Evolutionary conservation across 2,113 vertebrate genomes (phyloP).

Genomic region (Oryzias woworae): DNA sequence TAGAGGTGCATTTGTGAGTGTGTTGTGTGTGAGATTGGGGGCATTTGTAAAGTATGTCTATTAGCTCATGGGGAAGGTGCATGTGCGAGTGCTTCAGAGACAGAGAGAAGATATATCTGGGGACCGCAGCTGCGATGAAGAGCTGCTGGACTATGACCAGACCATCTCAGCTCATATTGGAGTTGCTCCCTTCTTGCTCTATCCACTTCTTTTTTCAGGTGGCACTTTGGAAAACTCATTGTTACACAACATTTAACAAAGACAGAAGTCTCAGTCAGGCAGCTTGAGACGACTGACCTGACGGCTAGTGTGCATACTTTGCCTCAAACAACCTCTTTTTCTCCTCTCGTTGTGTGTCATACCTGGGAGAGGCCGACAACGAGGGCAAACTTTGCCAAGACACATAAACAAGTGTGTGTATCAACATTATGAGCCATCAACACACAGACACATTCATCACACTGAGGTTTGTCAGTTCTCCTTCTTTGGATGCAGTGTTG

Average conservation of each 20-base stretch:
- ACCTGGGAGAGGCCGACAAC: constrained; percentile 40
- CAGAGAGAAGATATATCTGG: constrained; percentile 65
- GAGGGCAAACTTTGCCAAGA: constrained; percentile 28
- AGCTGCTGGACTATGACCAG: constrained; percentile 74
- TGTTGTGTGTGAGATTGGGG: constrained; percentile 39
- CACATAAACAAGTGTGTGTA: constrained; percentile 42
- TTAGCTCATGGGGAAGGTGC: constrained; percentile 59
- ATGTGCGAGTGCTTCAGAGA: constrained; percentile 51
- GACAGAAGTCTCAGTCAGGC: constrained; percentile 59
- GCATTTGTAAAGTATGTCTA: constrained; percentile 46
- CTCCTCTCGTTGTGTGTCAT: constrained; percentile 34
- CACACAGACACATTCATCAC: constrained; percentile 37
- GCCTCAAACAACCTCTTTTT: constrained; percentile 41
- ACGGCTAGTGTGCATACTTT: constrained; percentile 37
- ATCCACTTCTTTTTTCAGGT: constrained; percentile 70
- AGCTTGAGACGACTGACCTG: constrained; percentile 57
- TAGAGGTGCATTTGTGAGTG: constrained; percentile 42
- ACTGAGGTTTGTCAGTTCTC: constrained; percentile 32
- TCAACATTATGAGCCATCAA: constrained; percentile 31
- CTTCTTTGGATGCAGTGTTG: constrained; percentile 49
- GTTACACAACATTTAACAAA: constrained; percentile 79
- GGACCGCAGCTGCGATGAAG: constrained; percentile 61
- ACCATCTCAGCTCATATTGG: constrained; percentile 62
- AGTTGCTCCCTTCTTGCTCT: constrained; percentile 19
- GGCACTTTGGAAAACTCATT: constrained; percentile 75